These are phyloP conservation scores for Phrynocephalus guinanensis DNA, from an alignment of 2,797 vertebrate genomes.

Conservation along the genomic window DNA sequence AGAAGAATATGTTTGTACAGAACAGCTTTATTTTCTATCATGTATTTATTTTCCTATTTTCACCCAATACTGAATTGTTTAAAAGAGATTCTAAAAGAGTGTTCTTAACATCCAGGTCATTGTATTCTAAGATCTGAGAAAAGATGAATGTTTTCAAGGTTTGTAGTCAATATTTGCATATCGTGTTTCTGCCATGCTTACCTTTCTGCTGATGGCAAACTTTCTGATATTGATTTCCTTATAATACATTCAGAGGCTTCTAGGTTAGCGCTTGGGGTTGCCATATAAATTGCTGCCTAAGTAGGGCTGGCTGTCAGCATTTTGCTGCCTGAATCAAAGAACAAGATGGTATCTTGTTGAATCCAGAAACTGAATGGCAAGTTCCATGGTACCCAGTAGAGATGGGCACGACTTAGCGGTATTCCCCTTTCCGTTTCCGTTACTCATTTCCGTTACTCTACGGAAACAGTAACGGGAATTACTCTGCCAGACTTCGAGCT, in stretches of 20 bases:
- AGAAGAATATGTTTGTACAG: constrained; percentile 35
- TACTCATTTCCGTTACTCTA: no score
- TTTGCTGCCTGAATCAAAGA: background rate
- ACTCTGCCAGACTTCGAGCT: no score
- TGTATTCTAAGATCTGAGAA: background rate
- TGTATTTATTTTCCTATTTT: background rate
- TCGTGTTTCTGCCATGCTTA: background rate
- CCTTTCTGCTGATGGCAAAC: constrained; percentile 4
- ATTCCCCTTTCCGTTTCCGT: no score
- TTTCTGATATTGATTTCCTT: background rate
- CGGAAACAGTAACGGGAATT: no score
- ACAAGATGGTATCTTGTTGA: background rate
- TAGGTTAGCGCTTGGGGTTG: background rate
- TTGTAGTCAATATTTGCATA: background rate
- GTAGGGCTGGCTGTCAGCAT: background rate
- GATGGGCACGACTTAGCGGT: no score
- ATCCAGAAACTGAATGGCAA: background rate
- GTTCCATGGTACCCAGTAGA: background rate
- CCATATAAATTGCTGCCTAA: background rate
- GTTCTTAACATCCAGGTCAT: constrained; percentile 13
- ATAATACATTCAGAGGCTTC: background rate
- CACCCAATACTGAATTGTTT: constrained; percentile 15
- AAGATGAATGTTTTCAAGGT: constrained; percentile 11
- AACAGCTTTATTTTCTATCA: background rate
- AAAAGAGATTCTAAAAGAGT: constrained; percentile 24